A percentile compares a stretch with the other conserved stretches of the same genome.
Evolutionary conservation across 2,888 invertebrate genomes (phyloP).

Genomic region (Helobdella robusta): DNA sequence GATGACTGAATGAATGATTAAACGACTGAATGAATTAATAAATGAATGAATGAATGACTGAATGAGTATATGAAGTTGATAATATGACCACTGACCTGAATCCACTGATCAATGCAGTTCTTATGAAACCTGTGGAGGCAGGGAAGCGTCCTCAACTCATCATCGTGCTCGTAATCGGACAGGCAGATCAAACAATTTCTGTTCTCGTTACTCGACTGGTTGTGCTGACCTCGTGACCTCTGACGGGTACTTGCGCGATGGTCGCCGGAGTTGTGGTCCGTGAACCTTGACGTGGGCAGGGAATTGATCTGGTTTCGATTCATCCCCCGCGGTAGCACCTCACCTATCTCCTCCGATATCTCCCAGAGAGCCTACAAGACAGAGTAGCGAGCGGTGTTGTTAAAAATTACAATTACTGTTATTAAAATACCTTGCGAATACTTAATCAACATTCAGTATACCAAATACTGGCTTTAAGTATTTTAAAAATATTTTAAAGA

Average conservation of each 20-base stretch:
- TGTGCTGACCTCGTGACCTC: no score
- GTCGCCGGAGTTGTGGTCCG: background rate
- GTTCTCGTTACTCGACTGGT: background rate
- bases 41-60: background rate
- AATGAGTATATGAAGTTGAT: background rate
- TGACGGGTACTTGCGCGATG: background rate
- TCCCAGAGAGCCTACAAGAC: slow-evolving; percentile 20
- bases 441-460: no score
- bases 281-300: slow-evolving; percentile 26
- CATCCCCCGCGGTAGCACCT: slow-evolving; percentile 13
- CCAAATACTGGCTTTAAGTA: no score
- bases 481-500: no score
- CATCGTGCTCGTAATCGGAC: slow-evolving; percentile 20
- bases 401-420: no score
- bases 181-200: slow-evolving; percentile 27
- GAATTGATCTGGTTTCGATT: slow-evolving; percentile 23
- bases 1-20: no score
- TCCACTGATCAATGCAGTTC: slow-evolving; percentile 30
- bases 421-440: no score
- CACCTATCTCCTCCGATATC: slow-evolving; percentile 24
- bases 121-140: slow-evolving; percentile 30
- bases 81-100: slow-evolving; percentile 25
- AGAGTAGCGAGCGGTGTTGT: no score
- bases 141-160: slow-evolving; percentile 26
- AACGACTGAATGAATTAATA: background rate